These are phyloP conservation scores for Cephalopholis sonnerati DNA, from an alignment of 2,113 vertebrate genomes.

Conservation along the genomic window DNA sequence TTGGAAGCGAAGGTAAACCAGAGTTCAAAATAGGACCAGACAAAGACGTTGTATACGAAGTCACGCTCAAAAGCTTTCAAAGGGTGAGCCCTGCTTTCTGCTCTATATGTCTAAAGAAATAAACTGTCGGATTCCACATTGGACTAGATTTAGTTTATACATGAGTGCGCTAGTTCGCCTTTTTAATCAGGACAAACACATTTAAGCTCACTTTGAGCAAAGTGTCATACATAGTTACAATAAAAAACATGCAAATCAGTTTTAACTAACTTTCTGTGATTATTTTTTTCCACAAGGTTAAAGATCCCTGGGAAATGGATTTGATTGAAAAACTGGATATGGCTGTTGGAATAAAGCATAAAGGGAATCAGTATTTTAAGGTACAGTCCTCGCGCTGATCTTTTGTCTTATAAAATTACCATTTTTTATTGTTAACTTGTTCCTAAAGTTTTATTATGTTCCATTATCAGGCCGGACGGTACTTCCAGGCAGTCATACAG, in stretches of 20 bases:
- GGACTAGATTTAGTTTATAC: background rate
- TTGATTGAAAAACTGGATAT: constrained; percentile 93
- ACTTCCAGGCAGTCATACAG: constrained; percentile 92
- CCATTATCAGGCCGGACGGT: constrained; percentile 87
- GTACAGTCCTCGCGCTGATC: constrained; percentile 55
- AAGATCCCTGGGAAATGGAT: constrained; percentile 98
- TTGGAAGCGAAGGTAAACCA: constrained; percentile 91
- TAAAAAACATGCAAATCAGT: background rate
- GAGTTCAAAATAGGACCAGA: constrained; percentile 91
- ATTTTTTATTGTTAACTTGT: background rate
- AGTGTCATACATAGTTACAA: background rate
- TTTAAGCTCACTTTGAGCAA: background rate
- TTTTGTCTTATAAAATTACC: background rate
- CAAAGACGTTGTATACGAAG: constrained; percentile 91
- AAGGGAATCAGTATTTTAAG: constrained; percentile 97
- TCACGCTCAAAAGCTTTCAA: constrained; percentile 93
- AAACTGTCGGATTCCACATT: background rate
- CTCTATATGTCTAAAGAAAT: constrained; percentile 1
- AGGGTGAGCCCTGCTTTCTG: constrained; percentile 86
- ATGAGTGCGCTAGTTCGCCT: too few relatives aligned
- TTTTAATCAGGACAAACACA: background rate
- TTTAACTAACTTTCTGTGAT: background rate
- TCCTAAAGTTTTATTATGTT: constrained; percentile 19
- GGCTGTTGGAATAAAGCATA: constrained; percentile 90
- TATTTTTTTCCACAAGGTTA: constrained; percentile 85